phyloP scores from a whole-genome alignment of 2,888 invertebrate species.

The Drosophila percnosoma region DNA sequence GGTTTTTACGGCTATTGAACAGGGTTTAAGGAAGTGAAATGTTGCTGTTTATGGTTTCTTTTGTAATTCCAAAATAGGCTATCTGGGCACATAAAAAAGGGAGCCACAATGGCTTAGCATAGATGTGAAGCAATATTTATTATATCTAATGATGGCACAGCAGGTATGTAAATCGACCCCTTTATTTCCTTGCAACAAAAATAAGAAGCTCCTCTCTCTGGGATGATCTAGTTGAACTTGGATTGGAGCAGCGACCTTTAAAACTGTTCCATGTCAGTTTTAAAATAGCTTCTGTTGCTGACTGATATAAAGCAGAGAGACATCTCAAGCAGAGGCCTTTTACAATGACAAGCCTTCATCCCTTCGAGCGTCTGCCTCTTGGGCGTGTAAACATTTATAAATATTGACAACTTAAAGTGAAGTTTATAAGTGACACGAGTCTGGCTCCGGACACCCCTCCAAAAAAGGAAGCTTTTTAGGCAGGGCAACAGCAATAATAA shows the following conservation, averaged over 20 bases:
- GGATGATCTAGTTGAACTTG: background rate
- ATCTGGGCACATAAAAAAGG: conserved; percentile 7
- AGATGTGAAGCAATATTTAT: conserved; percentile 61
- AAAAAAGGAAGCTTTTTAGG: conserved; percentile 66
- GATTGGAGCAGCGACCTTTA: background rate
- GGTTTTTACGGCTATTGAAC: conserved; percentile 64
- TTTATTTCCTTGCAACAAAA: background rate
- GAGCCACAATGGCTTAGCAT: conserved; percentile 13
- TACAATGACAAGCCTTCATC: conserved; percentile 5
- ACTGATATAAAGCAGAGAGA: conserved; percentile 21
- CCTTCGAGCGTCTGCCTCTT: conserved; percentile 26
- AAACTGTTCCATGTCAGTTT: background rate
- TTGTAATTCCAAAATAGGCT: conserved; percentile 48
- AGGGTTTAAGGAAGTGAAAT: conserved; percentile 60
- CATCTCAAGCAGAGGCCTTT: background rate
- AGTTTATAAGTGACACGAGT: conserved; percentile 75
- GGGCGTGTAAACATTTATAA: conserved; percentile 76
- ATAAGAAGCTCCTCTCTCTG: background rate
- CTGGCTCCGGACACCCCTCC: conserved; percentile 34
- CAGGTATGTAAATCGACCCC: conserved; percentile 35
- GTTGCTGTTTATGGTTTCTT: conserved; percentile 63
- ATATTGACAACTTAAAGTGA: conserved; percentile 79
- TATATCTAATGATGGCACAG: conserved; percentile 46
- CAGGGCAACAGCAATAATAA: conserved; percentile 30
- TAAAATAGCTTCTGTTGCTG: conserved; percentile 18